A percentile compares a stretch with the other conserved stretches of the same genome.
Conservation (phyloP, 2,888 invertebrate species). For the Hedychridium roseum region DNA sequence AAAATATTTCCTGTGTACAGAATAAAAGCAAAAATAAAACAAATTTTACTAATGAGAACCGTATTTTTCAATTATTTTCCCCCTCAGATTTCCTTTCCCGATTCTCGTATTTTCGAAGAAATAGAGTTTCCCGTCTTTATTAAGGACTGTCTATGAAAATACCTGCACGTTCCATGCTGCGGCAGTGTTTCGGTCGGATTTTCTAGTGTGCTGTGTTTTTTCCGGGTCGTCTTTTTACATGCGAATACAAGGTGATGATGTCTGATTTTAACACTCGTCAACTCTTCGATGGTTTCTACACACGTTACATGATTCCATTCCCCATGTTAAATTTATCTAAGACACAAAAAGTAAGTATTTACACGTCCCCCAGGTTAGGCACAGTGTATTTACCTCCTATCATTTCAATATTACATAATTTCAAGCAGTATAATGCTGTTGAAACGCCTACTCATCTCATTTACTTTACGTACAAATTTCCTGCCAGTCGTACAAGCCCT, state of each 20-base stretch:
- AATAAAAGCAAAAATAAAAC: too few relatives aligned
- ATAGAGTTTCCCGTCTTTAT: too few relatives aligned
- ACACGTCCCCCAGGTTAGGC: constrained; percentile 30
- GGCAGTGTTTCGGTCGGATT: too few relatives aligned
- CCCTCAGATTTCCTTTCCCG: too few relatives aligned
- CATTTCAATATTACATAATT: constrained; percentile 31
- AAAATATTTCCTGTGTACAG: too few relatives aligned
- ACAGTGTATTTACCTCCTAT: constrained; percentile 23
- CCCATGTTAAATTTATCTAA: constrained; percentile 68
- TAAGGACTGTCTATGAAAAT: too few relatives aligned
- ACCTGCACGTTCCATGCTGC: too few relatives aligned
- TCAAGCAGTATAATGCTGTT: constrained; percentile 10
- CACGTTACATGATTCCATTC: constrained; percentile 47
- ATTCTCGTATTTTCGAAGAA: too few relatives aligned
- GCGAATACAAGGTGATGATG: constrained; percentile 34
- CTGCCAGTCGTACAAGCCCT: background rate
- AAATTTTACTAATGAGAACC: too few relatives aligned
- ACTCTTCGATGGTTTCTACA: constrained; percentile 48
- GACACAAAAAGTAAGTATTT: constrained; percentile 73
- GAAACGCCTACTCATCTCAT: background rate
- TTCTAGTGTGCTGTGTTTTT: too few relatives aligned
- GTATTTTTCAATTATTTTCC: too few relatives aligned
- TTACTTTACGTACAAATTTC: background rate
- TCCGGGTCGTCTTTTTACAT: too few relatives aligned
- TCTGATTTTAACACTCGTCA: constrained; percentile 46